Evolutionary conservation across 2,888 invertebrate species (phyloP).

Genomic region (Dicycla oo): DNA sequence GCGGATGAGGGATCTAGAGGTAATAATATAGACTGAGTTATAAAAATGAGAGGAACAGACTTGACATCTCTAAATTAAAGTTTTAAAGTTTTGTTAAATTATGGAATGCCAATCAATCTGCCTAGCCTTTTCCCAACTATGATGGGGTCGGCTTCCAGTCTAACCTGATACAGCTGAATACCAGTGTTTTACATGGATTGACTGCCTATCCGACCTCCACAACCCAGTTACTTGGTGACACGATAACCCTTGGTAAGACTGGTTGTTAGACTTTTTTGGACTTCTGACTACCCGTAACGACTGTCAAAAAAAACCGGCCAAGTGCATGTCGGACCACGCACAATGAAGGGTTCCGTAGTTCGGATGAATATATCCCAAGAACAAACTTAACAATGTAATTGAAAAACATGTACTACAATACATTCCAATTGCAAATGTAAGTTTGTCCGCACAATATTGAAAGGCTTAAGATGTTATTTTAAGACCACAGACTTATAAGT

Average conservation of each 20-base stretch:
- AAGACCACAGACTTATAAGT: no score
- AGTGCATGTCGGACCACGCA: no score
- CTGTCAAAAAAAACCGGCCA: no score
- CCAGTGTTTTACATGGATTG: not conserved
- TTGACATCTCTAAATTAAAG: not conserved
- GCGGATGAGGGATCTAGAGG: not conserved
- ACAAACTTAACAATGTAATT: no score
- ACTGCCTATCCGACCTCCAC: not conserved
- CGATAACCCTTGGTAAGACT: not conserved
- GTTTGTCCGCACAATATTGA: no score
- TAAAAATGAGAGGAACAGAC: not conserved
- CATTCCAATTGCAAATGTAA: no score
- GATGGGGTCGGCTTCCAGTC: not conserved
- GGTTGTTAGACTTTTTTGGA: not conserved
- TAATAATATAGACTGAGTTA: constrained; percentile 10
- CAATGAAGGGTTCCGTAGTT: no score
- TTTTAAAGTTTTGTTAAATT: not conserved
- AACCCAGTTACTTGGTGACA: not conserved
- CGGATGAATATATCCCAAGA: no score
- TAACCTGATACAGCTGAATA: not conserved
- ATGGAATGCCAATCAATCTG: not conserved
- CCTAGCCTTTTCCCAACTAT: not conserved
- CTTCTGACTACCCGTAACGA: not conserved
- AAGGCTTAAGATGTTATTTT: no score
- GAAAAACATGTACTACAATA: no score